phyloP scores from a whole-genome alignment of 2,113 vertebrate species.

The Cairina moschata region DNA sequence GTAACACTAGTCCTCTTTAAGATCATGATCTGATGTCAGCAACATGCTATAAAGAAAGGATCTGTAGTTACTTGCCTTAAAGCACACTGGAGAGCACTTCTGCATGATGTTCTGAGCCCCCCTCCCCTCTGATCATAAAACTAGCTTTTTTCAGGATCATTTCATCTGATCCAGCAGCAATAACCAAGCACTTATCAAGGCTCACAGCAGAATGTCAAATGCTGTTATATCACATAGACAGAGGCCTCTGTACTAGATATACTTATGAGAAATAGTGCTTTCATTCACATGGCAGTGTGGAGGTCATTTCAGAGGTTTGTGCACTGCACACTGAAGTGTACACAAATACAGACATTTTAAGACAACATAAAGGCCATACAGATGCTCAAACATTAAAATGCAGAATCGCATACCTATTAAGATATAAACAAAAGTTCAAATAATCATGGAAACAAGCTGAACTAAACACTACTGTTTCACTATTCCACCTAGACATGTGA shows the following conservation, averaged over 20 bases:
- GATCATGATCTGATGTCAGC: not conserved
- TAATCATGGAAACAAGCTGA: not conserved
- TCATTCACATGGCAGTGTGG: not conserved
- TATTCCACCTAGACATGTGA: not conserved
- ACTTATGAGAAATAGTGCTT: not conserved
- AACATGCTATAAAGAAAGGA: not conserved
- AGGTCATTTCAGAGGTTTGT: slow-evolving; percentile 9
- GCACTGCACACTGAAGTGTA: slow-evolving; percentile 10
- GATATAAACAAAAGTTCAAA: not conserved
- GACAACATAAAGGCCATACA: not conserved
- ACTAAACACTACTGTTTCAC: not conserved
- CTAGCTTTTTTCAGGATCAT: not conserved
- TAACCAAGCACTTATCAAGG: not conserved
- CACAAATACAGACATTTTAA: slow-evolving; percentile 33
- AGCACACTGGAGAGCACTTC: not conserved
- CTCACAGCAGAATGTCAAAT: slow-evolving; percentile 16
- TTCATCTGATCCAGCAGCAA: not conserved
- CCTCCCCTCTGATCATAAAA: not conserved
- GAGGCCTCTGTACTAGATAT: not conserved
- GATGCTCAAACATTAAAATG: not conserved
- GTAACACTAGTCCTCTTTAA: not conserved
- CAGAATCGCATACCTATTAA: not conserved
- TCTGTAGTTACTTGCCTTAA: not conserved
- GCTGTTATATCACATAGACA: not conserved
- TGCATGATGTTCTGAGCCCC: not conserved